phyloP scores from a whole-genome alignment of 2,888 invertebrate genomes.

The Microchrysa polita region DNA sequence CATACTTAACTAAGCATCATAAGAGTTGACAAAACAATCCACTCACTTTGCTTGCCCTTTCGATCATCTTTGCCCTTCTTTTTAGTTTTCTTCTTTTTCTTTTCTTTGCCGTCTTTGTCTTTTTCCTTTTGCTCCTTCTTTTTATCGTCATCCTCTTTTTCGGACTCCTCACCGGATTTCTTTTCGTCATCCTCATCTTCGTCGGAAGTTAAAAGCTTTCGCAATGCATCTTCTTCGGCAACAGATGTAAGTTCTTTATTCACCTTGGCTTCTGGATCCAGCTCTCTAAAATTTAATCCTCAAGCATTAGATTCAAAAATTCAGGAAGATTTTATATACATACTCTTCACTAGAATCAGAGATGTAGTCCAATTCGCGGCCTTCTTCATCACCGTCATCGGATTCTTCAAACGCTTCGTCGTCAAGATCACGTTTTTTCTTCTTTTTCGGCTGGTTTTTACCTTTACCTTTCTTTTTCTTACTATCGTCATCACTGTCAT shows the following conservation, averaged over 20 bases:
- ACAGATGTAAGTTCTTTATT: slow-evolving; percentile 88
- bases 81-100: slow-evolving; percentile 70
- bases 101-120: slow-evolving; percentile 66
- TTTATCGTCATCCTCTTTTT: slow-evolving; percentile 78
- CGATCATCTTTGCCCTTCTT: slow-evolving; percentile 74
- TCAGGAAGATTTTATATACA: slow-evolving; percentile 44
- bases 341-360: slow-evolving; percentile 84
- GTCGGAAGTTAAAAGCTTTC: slow-evolving; percentile 86
- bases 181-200: slow-evolving; percentile 89
- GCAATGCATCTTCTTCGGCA: slow-evolving; percentile 88
- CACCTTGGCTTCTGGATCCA: slow-evolving; percentile 77
- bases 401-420: slow-evolving; percentile 95
- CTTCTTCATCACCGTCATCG: slow-evolving; percentile 97
- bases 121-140: slow-evolving; percentile 76
- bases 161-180: slow-evolving; percentile 77
- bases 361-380: slow-evolving; percentile 93
- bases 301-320: neutral
- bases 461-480: slow-evolving; percentile 74
- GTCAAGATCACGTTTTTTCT: slow-evolving; percentile 83
- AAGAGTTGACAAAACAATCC: no score
- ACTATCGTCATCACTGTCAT: slow-evolving; percentile 69
- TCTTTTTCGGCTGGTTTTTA: slow-evolving; percentile 68
- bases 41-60: slow-evolving; percentile 64
- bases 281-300: slow-evolving; percentile 66
- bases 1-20: no score